Evolutionary conservation across 2,797 vertebrate species (phyloP), one percentile per base, ranked within the genome.

Genomic region (Sebastes reedi): DNA sequence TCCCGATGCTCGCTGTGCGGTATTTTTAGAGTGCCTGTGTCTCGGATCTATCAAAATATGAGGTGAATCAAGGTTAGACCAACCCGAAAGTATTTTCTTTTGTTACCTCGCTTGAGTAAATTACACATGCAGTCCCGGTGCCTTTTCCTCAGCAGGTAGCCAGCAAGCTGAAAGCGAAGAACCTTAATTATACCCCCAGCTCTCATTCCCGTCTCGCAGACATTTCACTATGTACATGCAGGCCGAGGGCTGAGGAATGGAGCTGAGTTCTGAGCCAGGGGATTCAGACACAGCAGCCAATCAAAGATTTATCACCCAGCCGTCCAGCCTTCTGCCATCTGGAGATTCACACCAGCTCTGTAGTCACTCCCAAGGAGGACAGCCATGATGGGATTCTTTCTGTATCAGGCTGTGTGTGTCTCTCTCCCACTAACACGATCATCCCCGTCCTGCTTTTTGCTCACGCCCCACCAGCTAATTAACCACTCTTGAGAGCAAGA

Each of bases 271-370:
- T 84, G 87, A 90, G 92, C 89, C 90, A 83, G 72, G 86, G 87
- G 88, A 92, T 89, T 88, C 90, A 84, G 80, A 90, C 85, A 81
- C 90, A 88, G 90, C 90, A 88, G 88, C 91, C 94, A 91, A 90
- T 95, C 92, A 93, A 90, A 94, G 88, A 92, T 94, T 91, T 90
- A 94, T 92, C 90, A 83, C 81, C 82, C 82, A 82, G 79, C 86
- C 86, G 82, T 91, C 87, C 89, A 87, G 84, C 82, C 83, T 85
- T 88, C 82, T 88, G 86, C 89, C 87, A 91, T 93, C 92, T 93
- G 91, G 91, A 92, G 89, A 87, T 73, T 84, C 87, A 84, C 88
- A 80, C 81, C 71, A 67, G 88, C 81, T 89, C 85, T 87, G 77
- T 77, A 60, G 86, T 84, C 75, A 62, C 80, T 89, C 86, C 80